Percentiles rank a stretch among this genome's conserved stretches.
Conservation (phyloP, 2,888 invertebrate species). For the Acronicta psi region DNA sequence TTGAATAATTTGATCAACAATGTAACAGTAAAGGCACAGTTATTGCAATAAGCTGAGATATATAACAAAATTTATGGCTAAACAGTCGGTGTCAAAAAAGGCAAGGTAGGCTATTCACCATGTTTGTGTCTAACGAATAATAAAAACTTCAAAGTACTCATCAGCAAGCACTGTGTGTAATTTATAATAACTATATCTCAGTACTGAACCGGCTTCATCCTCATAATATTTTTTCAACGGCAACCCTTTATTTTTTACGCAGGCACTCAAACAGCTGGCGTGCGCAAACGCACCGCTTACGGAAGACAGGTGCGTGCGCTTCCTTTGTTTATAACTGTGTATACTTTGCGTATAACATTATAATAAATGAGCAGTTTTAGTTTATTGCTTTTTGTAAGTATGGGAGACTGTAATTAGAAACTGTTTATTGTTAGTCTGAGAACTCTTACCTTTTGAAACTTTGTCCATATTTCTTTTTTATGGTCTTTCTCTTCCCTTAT, state of each 20-base stretch:
- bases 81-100: too few relatives aligned
- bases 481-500: too few relatives aligned
- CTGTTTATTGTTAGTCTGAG: too few relatives aligned
- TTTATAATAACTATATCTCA: slow-evolving; percentile 18
- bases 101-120: too few relatives aligned
- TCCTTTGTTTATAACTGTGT: slow-evolving; percentile 52
- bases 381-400: slow-evolving; percentile 22
- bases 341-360: slow-evolving; percentile 27
- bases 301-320: slow-evolving; percentile 62
- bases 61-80: too few relatives aligned
- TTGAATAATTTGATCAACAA: slow-evolving; percentile 1
- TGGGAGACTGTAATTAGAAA: slow-evolving; percentile 5
- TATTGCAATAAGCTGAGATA: neutral
- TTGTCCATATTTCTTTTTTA: too few relatives aligned
- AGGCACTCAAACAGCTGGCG: slow-evolving; percentile 30
- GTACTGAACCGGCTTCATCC: slow-evolving; percentile 36
- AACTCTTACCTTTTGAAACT: too few relatives aligned
- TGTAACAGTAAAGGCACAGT: neutral
- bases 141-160: neutral
- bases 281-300: slow-evolving; percentile 49
- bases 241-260: slow-evolving; percentile 35
- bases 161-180: slow-evolving; percentile 4
- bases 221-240: slow-evolving; percentile 17
- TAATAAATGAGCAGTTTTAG: slow-evolving; percentile 12
- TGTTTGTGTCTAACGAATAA: too few relatives aligned